Base-by-base conservation (phyloP, 2,797 vertebrate species). In the Enteromius treurensis region DNA sequence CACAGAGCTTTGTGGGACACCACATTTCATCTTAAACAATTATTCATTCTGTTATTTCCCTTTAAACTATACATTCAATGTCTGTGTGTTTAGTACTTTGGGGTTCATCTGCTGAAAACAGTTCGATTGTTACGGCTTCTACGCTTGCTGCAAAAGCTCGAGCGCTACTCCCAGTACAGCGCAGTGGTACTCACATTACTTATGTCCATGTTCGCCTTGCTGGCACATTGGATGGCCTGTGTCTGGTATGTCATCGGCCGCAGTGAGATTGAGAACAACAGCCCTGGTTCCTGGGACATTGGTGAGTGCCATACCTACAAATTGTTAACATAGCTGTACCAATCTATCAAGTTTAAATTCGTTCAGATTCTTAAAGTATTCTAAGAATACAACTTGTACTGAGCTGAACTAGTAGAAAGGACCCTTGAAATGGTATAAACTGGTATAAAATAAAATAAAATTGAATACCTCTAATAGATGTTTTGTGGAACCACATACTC, bases 141-240 rank as follows among this genome's bases (percentile, higher is more conserved):
- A 86, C 96, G 98, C 7, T 96, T 99, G 53, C 96, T 99, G 19
- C 98, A 99, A 94, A 99, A 99, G 92, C 84, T 99, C 93, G 98
- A 99, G 92, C 97, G 98, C 45, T 99, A 99, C 89, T 99, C 98
- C 0, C 98, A 99, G 90, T 97, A 99, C 89, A 99, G 98, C 91
- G 97, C 97, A 0, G 96, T 99, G 45, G 98, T 99, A 42, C 96
- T 99, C 85, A 99, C 98, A 0, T 94, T 99, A 84, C 96, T 99
- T 79, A 99, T 99, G 98, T 98, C 97, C 79, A 97, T 99, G 97
- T 99, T 99, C 68, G 97, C 96, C 32, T 94, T 99, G 90, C 94
- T 99, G 79, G 98, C 97, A 71, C 98, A 99, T 91, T 99, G 98
- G 98, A 99, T 99, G 98, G 98, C 98, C 29, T 99, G 98, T 91